Percentiles rank a stretch among this genome's conserved stretches.
Conservation (phyloP, 2,888 invertebrate species). For the Lasioglossum malachurum region DNA sequence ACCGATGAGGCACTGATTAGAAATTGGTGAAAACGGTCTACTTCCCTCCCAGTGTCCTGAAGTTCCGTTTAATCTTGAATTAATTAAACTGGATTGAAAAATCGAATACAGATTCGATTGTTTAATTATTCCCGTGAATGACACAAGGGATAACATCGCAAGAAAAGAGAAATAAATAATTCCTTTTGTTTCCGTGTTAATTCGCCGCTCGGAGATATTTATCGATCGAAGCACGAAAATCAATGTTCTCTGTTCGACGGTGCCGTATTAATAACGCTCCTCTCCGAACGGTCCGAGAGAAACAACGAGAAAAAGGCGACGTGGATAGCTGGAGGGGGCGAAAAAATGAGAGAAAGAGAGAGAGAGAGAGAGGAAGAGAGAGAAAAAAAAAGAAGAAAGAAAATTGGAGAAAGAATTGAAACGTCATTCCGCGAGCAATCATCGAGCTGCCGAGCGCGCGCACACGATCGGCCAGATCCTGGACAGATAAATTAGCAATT, state of each 20-base stretch:
- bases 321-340: slow-evolving; percentile 1
- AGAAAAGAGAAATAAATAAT: background rate
- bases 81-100: background rate
- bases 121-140: no score
- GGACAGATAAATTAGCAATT: slow-evolving; percentile 84
- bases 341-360: slow-evolving; percentile 25
- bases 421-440: slow-evolving; percentile 79
- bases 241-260: background rate
- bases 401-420: slow-evolving; percentile 78
- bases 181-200: background rate
- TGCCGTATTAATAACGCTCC: slow-evolving; percentile 40
- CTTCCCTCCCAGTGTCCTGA: background rate
- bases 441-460: slow-evolving; percentile 71
- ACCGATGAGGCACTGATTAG: background rate
- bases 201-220: background rate
- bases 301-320: slow-evolving; percentile 40
- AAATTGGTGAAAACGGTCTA: background rate
- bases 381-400: slow-evolving; percentile 46
- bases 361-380: background rate
- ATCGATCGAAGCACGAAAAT: background rate
- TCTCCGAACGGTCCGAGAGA: slow-evolving; percentile 28
- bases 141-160: no score
- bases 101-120: no score
- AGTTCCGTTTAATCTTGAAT: background rate
- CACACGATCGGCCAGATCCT: slow-evolving; percentile 76